Evolutionary conservation across 1,140 invertebrate species (phyloP), one percentile per base, ranked within the genome.

Genomic region (Zaprionus inermis): DNA sequence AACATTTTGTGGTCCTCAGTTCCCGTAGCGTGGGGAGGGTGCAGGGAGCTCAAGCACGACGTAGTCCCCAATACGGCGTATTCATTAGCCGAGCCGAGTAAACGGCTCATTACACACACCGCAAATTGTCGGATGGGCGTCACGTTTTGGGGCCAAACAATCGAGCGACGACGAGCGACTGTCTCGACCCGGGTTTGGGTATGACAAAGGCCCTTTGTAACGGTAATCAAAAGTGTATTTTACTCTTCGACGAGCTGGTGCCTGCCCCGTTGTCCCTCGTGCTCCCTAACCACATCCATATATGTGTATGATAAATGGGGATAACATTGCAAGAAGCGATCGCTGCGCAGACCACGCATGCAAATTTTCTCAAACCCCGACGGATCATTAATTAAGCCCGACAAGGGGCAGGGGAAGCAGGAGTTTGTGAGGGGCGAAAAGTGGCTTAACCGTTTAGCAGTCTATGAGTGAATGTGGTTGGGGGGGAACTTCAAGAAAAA

Each of bases 311-410:
- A 86, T 83, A 79, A 86, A 86, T 86, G 83, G 70, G 28, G 30
- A 49, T 49, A 65, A 70, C 46, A 68, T 58, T 85, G 70, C 69
- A 64, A 67, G 72, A 79, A 73, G 75, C 73, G 74, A 84, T 85
- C 78, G 72, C 36, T 52, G 63, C 22, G 51, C 60, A 67, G 38
- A 70, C 74, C 63, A 76, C 52, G 65, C 72, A 68, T 76, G 66
- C 83, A 74, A 79, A 69, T 79, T 81, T 55, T 65, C 44, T 44
- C 22, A n/a, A 51, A 30, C 56, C 83, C 66, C 76, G 70, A 54
- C 79, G 84, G 84, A 64, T 70, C 83, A 88, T 86, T 79, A 83
- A 86, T 83, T 88, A 83, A 76, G 55, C 64, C 57, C 61, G 75
- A 86, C 83, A 86, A 68, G 20, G 46, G 51, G 28, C 38, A 38